Percentiles rank a stretch among this genome's conserved stretches.
Evolutionary conservation across 1,140 invertebrate species (phyloP).

Genomic region (Lethocerus indicus): DNA sequence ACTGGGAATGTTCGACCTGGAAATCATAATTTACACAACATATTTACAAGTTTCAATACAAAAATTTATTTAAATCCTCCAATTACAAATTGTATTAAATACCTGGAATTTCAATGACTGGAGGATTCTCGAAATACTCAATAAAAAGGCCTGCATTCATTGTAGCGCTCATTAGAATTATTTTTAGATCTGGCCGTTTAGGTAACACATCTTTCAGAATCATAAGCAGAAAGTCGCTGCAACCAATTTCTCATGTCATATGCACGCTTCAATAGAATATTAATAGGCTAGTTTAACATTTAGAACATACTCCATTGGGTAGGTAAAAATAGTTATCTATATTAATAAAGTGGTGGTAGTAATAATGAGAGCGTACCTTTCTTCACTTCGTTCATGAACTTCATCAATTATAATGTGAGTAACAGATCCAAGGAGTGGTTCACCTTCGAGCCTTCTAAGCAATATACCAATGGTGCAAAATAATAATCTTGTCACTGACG

Average conservation of each 20-base stretch:
- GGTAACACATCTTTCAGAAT: conserved; percentile 55
- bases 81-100: neutral
- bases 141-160: conserved; percentile 64
- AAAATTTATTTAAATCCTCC: neutral
- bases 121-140: conserved; percentile 52
- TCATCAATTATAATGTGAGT: conserved; percentile 77
- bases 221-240: conserved; percentile 62
- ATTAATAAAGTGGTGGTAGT: too few species aligned
- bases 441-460: conserved; percentile 56
- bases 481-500: conserved; percentile 54
- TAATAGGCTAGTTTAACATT: too few species aligned
- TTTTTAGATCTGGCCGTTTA: conserved; percentile 50
- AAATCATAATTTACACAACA: conserved; percentile 13
- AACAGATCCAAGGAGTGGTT: conserved; percentile 47
- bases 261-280: too few species aligned
- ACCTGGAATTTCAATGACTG: conserved; percentile 56
- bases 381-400: conserved; percentile 77
- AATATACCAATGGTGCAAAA: conserved; percentile 90
- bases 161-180: conserved; percentile 79
- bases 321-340: too few species aligned
- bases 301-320: too few species aligned
- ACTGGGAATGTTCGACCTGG: conserved; percentile 56
- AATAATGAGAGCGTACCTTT: conserved; percentile 32
- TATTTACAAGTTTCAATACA: neutral
- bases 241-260: too few species aligned